Base-by-base conservation (phyloP, 2,113 vertebrate species). In the Tylochromis polylepis region DNA sequence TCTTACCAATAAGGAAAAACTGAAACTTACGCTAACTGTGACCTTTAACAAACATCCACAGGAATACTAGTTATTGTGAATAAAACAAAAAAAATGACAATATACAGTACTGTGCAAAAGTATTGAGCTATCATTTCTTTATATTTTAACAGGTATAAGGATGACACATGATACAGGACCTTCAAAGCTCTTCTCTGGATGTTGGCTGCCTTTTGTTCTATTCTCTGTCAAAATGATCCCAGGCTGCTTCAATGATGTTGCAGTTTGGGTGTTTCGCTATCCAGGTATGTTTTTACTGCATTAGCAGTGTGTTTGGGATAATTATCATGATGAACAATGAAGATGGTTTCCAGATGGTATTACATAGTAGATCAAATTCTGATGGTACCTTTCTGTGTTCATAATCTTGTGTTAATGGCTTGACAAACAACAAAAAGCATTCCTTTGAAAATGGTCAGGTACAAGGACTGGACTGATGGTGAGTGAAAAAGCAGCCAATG, bases 191-290 rank as follows among this genome's bases (percentile, higher is more conserved):
- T 65, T 12, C 60, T n/a, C 36, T 65, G 60, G 59, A 31, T 62
- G 10, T 36, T 36, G 0, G 31, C 11, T n/a, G 34, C 0, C 34
- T 65, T 65, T 65, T 65, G 34, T n/a, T 65, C 34, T 65, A 2
- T 38, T 65, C 60, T 65, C 16, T 6, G 29, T 60, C 16, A 34
- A 60, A 60, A 34, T 60, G 29, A 60, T 60, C 31, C 11, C 60
- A 36, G 6, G 18, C 31, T 36, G 60, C 18, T 36, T 65, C 31
- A 12, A 12, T 65, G 18, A 36, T 36, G 31, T 36, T 65, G 60
- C 31, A n/a, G 18, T 36, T n/a, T 0, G 1, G 31, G 18, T 36
- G 31, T 65, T 65, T 65, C 60, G 36, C 20, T 12, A 36, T 65
- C 36, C 60, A 65, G 60, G 2, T 65, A 3, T 65, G 60, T 65